Percentiles rank a stretch among this genome's conserved stretches.
Evolutionary conservation across 2,888 invertebrate genomes (phyloP).

Genomic region (Dasypogon diadema): DNA sequence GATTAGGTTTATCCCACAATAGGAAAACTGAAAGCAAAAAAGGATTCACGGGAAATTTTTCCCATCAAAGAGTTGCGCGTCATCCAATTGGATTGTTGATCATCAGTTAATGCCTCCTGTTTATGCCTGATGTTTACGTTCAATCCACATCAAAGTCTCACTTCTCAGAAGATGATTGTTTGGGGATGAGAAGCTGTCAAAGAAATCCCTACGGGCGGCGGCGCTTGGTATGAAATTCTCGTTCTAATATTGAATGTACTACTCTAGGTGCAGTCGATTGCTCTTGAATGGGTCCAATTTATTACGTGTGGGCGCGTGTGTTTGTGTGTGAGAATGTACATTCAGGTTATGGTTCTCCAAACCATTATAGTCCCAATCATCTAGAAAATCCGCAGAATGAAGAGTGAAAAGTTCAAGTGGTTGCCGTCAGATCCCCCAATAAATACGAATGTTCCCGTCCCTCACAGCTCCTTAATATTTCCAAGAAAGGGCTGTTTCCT

Average conservation of each 20-base stretch:
- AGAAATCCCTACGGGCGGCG: no score
- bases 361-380: neutral
- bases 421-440: neutral
- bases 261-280: neutral
- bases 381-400: neutral
- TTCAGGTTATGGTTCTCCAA: neutral
- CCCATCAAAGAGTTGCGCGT: no score
- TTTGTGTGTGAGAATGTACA: neutral
- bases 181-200: no score
- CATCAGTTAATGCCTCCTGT: no score
- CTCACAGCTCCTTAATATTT: neutral
- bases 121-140: no score
- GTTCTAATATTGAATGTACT: neutral
- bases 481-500: neutral
- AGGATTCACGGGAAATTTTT: no score
- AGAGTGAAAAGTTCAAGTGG: neutral
- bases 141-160: no score
- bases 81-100: no score
- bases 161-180: no score
- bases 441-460: neutral
- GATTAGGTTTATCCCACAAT: no score
- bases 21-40: no score
- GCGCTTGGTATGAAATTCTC: neutral
- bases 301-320: neutral
- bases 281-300: neutral